Percentiles rank a stretch among this genome's conserved stretches.
phyloP scores from a whole-genome alignment of 2,888 invertebrate genomes.

The Pseudoips prasinana region DNA sequence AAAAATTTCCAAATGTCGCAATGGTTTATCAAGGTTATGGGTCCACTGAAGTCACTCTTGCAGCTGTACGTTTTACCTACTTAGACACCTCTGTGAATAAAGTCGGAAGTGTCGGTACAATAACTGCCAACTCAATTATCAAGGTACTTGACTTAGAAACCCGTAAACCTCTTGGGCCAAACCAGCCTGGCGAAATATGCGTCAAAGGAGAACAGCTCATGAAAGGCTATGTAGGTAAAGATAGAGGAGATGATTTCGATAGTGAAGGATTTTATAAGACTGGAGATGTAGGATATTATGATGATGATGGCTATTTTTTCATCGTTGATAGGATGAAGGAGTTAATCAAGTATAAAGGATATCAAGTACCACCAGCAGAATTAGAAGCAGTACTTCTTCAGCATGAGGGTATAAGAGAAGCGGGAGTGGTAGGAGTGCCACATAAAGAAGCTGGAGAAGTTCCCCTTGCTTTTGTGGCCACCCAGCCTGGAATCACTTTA shows the following conservation, averaged over 20 bases:
- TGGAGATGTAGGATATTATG: constrained; percentile 67
- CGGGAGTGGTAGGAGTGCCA: constrained; percentile 90
- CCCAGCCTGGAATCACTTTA: constrained; percentile 70
- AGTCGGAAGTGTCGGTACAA: constrained; percentile 50
- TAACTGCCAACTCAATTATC: constrained; percentile 35
- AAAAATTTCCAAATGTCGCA: constrained; percentile 55
- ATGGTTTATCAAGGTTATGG: constrained; percentile 60
- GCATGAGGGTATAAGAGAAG: constrained; percentile 87
- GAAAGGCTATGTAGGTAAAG: constrained; percentile 87
- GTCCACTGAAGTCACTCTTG: constrained; percentile 55
- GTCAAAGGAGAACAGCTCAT: constrained; percentile 88
- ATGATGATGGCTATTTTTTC: constrained; percentile 54
- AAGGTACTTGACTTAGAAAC: constrained; percentile 83
- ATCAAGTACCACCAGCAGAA: constrained; percentile 90
- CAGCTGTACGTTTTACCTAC: constrained; percentile 24
- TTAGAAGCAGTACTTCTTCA: constrained; percentile 90
- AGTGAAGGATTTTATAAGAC: constrained; percentile 91
- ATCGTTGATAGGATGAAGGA: constrained; percentile 67
- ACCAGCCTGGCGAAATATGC: constrained; percentile 90
- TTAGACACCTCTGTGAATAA: constrained; percentile 24
- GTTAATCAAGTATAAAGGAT: constrained; percentile 67
- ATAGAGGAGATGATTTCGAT: constrained; percentile 83
- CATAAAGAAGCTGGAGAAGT: constrained; percentile 87
- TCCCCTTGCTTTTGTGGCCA: constrained; percentile 88
- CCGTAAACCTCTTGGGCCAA: constrained; percentile 82